Conservation (phyloP, 2,113 vertebrate genomes). For the Xenus cinereus region DNA sequence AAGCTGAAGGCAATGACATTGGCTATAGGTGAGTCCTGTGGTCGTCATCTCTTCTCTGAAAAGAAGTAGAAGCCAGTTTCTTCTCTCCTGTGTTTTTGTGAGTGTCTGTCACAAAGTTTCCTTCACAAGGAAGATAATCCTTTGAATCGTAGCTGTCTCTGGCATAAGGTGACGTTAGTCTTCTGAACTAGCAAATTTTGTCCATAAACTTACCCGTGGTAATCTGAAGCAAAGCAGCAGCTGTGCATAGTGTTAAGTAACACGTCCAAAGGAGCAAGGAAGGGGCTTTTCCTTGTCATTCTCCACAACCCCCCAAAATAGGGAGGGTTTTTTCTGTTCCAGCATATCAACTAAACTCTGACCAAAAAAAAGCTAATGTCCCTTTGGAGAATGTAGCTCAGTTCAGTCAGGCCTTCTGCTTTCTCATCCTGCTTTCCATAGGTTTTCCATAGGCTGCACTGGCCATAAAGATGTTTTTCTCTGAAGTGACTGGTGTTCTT, state of each 20-base stretch:
- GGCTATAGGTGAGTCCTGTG: conserved; percentile 79
- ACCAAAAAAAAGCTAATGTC: not conserved
- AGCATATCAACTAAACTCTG: not conserved
- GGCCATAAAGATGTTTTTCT: not conserved
- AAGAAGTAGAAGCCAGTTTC: not conserved
- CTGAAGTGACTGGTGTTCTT: not conserved
- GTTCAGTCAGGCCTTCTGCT: not conserved
- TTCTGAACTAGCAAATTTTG: not conserved
- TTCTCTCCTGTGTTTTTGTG: not conserved
- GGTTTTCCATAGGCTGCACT: not conserved
- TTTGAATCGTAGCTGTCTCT: not conserved
- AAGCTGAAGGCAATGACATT: conserved; percentile 81
- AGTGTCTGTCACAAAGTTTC: not conserved
- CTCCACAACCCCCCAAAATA: not conserved
- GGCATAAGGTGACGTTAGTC: not conserved
- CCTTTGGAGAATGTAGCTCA: not conserved
- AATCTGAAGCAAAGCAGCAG: not conserved
- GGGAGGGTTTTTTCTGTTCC: not conserved
- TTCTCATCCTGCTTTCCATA: not conserved
- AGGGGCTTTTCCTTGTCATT: not conserved
- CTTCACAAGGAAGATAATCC: not conserved
- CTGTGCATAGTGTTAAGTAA: not conserved
- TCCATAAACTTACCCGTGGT: not conserved
- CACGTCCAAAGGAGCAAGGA: not conserved
- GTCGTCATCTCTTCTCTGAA: not conserved